Conservation (phyloP, 35 echinoderm and acorn worm genomes). For the Ophioderma brevispina region DNA sequence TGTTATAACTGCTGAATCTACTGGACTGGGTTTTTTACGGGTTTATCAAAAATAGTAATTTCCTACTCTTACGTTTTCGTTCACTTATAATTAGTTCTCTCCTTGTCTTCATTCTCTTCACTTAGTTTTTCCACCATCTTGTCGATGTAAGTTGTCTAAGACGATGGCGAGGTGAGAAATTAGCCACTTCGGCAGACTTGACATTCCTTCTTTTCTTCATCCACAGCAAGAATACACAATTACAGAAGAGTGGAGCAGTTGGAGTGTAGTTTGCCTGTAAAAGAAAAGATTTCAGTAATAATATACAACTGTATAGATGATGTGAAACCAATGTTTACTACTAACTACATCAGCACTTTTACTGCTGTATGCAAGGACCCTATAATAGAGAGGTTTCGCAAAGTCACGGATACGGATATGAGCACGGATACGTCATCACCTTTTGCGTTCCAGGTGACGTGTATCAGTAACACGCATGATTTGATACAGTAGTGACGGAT, state of each 20-base stretch:
- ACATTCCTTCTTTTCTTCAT: conserved; percentile 90
- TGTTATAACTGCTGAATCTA: too few species aligned
- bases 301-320: not conserved
- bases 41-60: too few species aligned
- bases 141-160: conserved; percentile 97
- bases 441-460: too few species aligned
- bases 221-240: conserved; percentile 85
- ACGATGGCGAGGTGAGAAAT: conserved; percentile 80
- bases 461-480: too few species aligned
- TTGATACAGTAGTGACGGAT: too few species aligned
- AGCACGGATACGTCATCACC: too few species aligned
- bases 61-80: conserved; percentile 69
- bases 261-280: conserved; percentile 94
- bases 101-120: conserved; percentile 77
- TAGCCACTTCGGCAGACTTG: conserved; percentile 68
- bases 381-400: too few species aligned
- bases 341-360: too few species aligned
- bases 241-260: conserved; percentile 99
- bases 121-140: conserved; percentile 94
- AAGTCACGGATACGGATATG: too few species aligned
- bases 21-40: too few species aligned
- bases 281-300: not conserved
- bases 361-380: too few species aligned
- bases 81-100: conserved; percentile 76
- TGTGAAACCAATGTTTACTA: not conserved